These are phyloP conservation scores for Ophiodon elongatus DNA, from an alignment of 2,113 vertebrate genomes.

Conservation along the genomic window DNA sequence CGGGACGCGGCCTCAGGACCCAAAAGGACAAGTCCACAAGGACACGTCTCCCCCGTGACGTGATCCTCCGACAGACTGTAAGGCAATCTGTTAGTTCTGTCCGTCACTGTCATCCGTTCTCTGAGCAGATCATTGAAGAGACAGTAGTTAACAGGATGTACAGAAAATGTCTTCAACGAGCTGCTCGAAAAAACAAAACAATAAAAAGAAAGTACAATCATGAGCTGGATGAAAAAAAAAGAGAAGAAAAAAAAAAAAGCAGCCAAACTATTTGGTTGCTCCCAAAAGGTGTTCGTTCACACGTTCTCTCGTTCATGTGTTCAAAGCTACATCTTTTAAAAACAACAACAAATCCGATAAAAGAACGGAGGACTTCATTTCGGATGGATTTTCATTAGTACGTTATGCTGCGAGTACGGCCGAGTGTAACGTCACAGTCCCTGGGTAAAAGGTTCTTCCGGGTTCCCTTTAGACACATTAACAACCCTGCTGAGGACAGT, in stretches of 20 bases:
- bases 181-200: constrained; percentile 40
- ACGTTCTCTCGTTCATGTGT: constrained; percentile 43
- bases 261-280: constrained; percentile 47
- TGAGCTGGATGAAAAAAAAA: constrained; percentile 64
- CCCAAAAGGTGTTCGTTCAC: constrained; percentile 47
- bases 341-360: constrained; percentile 29
- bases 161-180: constrained; percentile 55
- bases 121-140: constrained; percentile 30
- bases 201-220: constrained; percentile 71
- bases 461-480: constrained; percentile 64
- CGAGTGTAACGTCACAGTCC: constrained; percentile 43
- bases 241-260: constrained; percentile 19
- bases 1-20: neutral
- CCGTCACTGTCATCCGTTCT: constrained; percentile 24
- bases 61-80: constrained; percentile 47
- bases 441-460: constrained; percentile 30
- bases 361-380: constrained; percentile 18
- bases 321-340: constrained; percentile 53
- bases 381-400: constrained; percentile 38
- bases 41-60: neutral
- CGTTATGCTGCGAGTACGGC: constrained; percentile 23
- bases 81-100: constrained; percentile 47
- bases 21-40: neutral
- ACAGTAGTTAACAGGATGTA: constrained; percentile 66
- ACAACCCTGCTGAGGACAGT: constrained; percentile 55